Evolutionary conservation across 2,888 invertebrate species (phyloP), one percentile per base, ranked within the genome.

Genomic region (Hyposoter dolosus): DNA sequence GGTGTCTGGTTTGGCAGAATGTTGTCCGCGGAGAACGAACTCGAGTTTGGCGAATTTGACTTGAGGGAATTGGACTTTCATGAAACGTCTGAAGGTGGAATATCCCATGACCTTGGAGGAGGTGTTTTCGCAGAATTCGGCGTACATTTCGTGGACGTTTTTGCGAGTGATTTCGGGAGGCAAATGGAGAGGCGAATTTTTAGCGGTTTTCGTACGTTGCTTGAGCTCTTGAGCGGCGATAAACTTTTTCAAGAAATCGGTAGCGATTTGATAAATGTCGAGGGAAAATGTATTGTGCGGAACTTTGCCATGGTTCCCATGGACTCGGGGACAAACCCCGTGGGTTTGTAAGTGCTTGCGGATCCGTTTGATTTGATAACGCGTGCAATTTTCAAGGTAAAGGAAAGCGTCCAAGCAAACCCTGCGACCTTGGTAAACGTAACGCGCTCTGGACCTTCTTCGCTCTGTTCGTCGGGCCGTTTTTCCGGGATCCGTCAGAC

Each of bases 11-110:
- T 60, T 60, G 12, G 5, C 28, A 1, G 60, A 60, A 60, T 89
- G 88, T 69, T 63, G 81, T 77, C 40, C 88, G 53, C 91, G 89
- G 28, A 90, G 85, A 17, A 91, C 83, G 50, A 92, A 93, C 86
- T 96, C 96, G 19, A 95, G 91, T 90, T 95, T 95, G 68, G 95
- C 95, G 91, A 97, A 97, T 91, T 96, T 97, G 5, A 97, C 96
- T 90, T 97, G 96, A 0, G 97, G 97, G 93, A 97, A 97, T 92
- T 97, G 97, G 90, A 97, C 97, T 92, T 97, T 97, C 96, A 97
- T 96, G 91, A 97, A 97, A 90, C 97, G 96, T 87, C 97, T 95
- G 94, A 97, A 97, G 12, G 97, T 97, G 1, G 97, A 97, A 90
- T 97, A 97, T 0, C 97, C 97, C 97, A 97, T 97, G 19, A 97